phyloP scores from a whole-genome alignment of 1,140 invertebrate species.

The Orussus abietinus region DNA sequence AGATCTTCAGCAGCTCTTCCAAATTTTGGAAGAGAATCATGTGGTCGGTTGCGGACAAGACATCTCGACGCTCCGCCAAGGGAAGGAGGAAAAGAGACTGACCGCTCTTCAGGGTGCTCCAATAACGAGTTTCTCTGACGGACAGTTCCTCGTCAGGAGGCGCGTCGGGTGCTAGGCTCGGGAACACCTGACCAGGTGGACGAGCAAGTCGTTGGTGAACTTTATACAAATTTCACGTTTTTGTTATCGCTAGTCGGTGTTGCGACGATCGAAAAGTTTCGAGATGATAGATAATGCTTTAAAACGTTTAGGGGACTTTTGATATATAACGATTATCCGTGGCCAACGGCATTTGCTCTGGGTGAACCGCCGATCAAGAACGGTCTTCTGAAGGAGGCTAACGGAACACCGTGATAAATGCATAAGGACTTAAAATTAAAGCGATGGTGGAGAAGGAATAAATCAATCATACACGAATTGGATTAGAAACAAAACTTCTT shows the following conservation, averaged over 20 bases:
- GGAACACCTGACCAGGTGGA: constrained; percentile 49
- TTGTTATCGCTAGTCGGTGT: too few species aligned
- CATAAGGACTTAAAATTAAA: too few species aligned
- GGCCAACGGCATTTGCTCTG: too few species aligned
- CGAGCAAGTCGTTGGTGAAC: too few species aligned
- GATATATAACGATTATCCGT: too few species aligned
- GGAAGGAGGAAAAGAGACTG: constrained; percentile 70
- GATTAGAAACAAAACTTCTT: constrained; percentile 52
- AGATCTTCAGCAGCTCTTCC: constrained; percentile 73
- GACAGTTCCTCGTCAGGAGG: constrained; percentile 59
- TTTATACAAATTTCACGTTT: too few species aligned
- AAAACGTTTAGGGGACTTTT: too few species aligned
- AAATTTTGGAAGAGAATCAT: constrained; percentile 77
- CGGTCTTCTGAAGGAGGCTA: too few species aligned
- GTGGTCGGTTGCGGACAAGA: constrained; percentile 70
- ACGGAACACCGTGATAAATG: too few species aligned
- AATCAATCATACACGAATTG: constrained; percentile 24
- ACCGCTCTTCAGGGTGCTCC: constrained; percentile 69
- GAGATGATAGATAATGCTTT: too few species aligned
- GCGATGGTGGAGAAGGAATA: constrained; percentile 21
- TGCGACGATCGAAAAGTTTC: too few species aligned
- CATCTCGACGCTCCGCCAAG: constrained; percentile 66
- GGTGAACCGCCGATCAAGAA: too few species aligned
- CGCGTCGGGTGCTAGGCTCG: constrained; percentile 53
- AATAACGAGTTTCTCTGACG: constrained; percentile 69